phyloP scores from a whole-genome alignment of 1,140 invertebrate genomes.

The Drosophila auraria region DNA sequence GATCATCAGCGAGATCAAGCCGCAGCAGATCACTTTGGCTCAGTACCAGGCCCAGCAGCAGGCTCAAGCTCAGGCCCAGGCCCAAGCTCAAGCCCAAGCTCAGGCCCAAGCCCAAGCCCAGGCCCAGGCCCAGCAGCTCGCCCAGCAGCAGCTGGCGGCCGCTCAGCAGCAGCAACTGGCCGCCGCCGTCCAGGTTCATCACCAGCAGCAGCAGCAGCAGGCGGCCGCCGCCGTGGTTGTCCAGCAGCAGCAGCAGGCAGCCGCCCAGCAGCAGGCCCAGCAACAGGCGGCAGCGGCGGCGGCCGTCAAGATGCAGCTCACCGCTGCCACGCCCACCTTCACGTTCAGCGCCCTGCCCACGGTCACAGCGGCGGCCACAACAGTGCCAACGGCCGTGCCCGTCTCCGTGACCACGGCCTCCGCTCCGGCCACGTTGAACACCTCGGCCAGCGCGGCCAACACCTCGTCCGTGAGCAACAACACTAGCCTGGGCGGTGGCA shows the following conservation, averaged over 20 bases:
- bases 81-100: slow-evolving; percentile 60
- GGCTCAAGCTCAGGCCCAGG: slow-evolving; percentile 59
- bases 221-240: slow-evolving; percentile 24
- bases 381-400: slow-evolving; percentile 26
- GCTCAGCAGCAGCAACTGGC: slow-evolving; percentile 69
- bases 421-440: slow-evolving; percentile 9
- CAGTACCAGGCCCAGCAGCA: slow-evolving; percentile 83
- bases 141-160: slow-evolving; percentile 63
- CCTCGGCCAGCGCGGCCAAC: background rate
- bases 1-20: slow-evolving; percentile 83
- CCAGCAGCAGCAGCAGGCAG: slow-evolving; percentile 58
- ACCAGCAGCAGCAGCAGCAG: slow-evolving; percentile 55
- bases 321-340: slow-evolving; percentile 77
- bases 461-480: slow-evolving; percentile 32
- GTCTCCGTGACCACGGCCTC: slow-evolving; percentile 28
- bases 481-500: slow-evolving; percentile 9
- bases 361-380: slow-evolving; percentile 51
- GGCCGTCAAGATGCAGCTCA: slow-evolving; percentile 70
- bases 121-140: slow-evolving; percentile 50
- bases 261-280: slow-evolving; percentile 43
- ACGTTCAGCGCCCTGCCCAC: slow-evolving; percentile 79
- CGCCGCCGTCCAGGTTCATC: slow-evolving; percentile 63
- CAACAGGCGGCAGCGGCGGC: slow-evolving; percentile 43
- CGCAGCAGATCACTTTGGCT: slow-evolving; percentile 81
- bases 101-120: slow-evolving; percentile 58